Evolutionary conservation across 2,888 invertebrate genomes (phyloP).

Genomic region (Leptopilina myrica): DNA sequence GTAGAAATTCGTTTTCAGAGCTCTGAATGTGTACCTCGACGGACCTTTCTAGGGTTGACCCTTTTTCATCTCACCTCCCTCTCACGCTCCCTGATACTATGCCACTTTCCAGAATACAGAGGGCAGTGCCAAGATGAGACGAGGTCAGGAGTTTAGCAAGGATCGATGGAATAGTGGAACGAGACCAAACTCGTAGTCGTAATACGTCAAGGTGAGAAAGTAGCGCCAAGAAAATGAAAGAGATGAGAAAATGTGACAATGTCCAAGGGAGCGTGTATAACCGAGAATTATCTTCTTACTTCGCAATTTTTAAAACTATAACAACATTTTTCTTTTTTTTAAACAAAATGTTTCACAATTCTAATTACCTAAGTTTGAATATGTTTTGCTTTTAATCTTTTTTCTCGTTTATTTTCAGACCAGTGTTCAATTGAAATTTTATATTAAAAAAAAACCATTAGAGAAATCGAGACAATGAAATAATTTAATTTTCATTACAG

Average conservation of each 20-base stretch:
- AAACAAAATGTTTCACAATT: not conserved
- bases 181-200: slow-evolving; percentile 29
- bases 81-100: not conserved
- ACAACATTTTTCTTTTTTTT: not conserved
- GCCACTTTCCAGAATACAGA: slow-evolving; percentile 32
- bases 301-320: not conserved
- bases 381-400: no score
- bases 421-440: no score
- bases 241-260: slow-evolving; percentile 12
- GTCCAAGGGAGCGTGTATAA: not conserved
- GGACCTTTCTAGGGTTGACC: slow-evolving; percentile 23
- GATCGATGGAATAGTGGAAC: slow-evolving; percentile 34
- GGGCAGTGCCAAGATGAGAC: slow-evolving; percentile 36
- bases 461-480: no score
- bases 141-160: slow-evolving; percentile 38
- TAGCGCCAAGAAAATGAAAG: slow-evolving; percentile 20
- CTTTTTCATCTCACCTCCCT: slow-evolving; percentile 1
- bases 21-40: slow-evolving; percentile 4
- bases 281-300: not conserved
- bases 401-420: no score
- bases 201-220: slow-evolving; percentile 24
- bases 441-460: no score
- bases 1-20: slow-evolving; percentile 17
- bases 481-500: no score
- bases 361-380: not conserved